Evolutionary conservation across 2,113 vertebrate genomes (phyloP).

Genomic region (Serinus canaria): DNA sequence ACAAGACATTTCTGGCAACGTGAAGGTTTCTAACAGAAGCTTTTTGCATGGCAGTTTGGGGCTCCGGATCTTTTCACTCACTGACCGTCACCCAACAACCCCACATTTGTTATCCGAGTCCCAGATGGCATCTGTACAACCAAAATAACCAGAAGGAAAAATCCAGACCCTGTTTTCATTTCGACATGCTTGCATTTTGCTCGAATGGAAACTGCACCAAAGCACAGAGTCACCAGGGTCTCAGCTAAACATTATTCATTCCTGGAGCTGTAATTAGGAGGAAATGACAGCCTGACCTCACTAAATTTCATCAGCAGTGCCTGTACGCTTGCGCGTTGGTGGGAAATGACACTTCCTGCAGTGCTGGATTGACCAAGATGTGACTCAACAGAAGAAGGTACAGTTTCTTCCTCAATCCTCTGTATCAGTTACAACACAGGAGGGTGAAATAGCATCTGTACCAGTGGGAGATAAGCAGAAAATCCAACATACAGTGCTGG

Average conservation of each 20-base stretch:
- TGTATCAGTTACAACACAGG: neutral
- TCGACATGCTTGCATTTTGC: neutral
- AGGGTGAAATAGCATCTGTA: neutral
- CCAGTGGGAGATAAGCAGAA: neutral
- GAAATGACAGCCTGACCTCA: slow-evolving; percentile 4
- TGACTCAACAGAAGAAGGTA: neutral
- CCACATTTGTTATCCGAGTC: neutral
- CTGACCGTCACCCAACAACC: neutral
- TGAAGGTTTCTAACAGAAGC: neutral
- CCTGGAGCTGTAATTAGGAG: neutral
- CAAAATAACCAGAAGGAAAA: neutral
- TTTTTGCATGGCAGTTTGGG: neutral
- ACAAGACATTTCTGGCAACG: neutral
- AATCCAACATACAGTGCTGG: neutral
- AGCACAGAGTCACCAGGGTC: neutral
- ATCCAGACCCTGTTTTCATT: neutral
- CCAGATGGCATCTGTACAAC: neutral
- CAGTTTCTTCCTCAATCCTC: neutral
- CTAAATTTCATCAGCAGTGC: neutral
- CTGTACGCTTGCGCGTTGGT: accelerated
- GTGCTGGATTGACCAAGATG: neutral
- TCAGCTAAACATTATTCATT: neutral
- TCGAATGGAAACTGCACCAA: neutral
- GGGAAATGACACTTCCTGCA: slow-evolving; percentile 28
- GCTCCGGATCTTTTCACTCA: neutral